Base-by-base conservation (phyloP, 2,797 vertebrate genomes). In the Decapterus maruadsi region DNA sequence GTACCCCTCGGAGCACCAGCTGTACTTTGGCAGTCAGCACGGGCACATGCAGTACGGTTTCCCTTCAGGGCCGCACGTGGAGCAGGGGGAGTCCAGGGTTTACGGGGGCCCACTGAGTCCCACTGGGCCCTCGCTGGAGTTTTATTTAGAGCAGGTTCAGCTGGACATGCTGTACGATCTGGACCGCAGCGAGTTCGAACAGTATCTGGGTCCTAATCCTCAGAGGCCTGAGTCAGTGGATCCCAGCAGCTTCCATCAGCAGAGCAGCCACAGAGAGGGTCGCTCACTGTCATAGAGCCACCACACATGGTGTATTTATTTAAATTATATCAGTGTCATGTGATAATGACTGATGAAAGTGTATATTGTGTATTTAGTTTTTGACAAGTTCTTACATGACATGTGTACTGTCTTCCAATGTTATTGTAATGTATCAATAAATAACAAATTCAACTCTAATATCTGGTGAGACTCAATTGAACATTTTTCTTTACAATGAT, bases 161-260 rank as follows among this genome's bases (percentile, higher is more conserved):
- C 82, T 94, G 56, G 97, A 98, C 88, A 96, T 96, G 82, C 91
- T 99, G 73, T 95, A 96, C 60, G 98, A 98, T 65, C 94, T 98
- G 85, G 98, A 99, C 84, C 96, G 96, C 90, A 96, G 95, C 31
- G 98, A 99, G 85, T 98, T 99, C 57, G 97, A 99, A 89, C 97
- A 99, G 89, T 99, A 99, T 80, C 93, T 99, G 82, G 94, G 95
- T 65, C 97, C 97, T 3, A 87, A 82, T 55, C 84, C 93, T 61
- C 91, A 75, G 54, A 61, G 94, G 77, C 77, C 95, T 0, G 96
- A 96, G 51, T 72, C 87, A 0, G 77, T 67, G 64, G 83, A 90
- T 68, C 84, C 79, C 64, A 78, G 55, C 85, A 78, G 73, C 78
- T 87, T 81, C 83, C 70, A 77, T 1, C 72, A 82, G 64, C 83